Percentiles rank a stretch among this genome's conserved stretches.
These are phyloP conservation scores for Holothuria scabra DNA, from an alignment of 53 echinoderm and acorn worm genomes.

Conservation along the genomic window DNA sequence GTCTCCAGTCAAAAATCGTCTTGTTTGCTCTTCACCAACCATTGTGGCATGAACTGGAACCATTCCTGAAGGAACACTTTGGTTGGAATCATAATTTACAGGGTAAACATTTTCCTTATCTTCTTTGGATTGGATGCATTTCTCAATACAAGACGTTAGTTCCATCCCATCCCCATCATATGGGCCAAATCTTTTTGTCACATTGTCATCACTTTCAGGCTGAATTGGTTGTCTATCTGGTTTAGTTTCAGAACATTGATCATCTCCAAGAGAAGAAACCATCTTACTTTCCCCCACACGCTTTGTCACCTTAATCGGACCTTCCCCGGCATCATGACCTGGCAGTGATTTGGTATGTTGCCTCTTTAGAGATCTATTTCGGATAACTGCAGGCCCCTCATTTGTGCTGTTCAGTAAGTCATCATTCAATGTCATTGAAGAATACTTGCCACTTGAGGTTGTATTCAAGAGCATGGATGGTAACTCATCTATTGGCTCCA, in stretches of 20 bases:
- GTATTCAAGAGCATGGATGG: slow-evolving; percentile 21
- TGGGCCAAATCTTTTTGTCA: slow-evolving; percentile 23
- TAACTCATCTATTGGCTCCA: background rate
- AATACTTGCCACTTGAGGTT: slow-evolving; percentile 20
- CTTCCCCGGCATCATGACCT: background rate
- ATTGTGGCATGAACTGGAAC: background rate
- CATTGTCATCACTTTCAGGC: background rate
- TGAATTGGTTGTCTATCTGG: background rate
- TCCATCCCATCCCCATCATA: slow-evolving; percentile 55
- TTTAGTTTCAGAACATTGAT: background rate
- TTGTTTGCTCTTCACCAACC: slow-evolving; percentile 49
- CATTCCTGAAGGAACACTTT: background rate
- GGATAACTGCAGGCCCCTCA: background rate
- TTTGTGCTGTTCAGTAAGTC: slow-evolving; percentile 19
- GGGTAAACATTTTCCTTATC: slow-evolving; percentile 29
- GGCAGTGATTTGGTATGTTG: too few relatives aligned
- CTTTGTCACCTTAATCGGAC: background rate
- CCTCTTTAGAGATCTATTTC: background rate
- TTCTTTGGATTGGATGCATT: background rate
- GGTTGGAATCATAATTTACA: too few relatives aligned
- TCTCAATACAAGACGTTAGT: slow-evolving; percentile 39
- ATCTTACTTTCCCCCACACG: background rate
- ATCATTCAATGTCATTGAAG: slow-evolving; percentile 5
- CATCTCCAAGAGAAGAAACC: background rate
- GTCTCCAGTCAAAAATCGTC: slow-evolving; percentile 41